Conservation (phyloP, 2,888 invertebrate species). For the Tetropium fuscum region DNA sequence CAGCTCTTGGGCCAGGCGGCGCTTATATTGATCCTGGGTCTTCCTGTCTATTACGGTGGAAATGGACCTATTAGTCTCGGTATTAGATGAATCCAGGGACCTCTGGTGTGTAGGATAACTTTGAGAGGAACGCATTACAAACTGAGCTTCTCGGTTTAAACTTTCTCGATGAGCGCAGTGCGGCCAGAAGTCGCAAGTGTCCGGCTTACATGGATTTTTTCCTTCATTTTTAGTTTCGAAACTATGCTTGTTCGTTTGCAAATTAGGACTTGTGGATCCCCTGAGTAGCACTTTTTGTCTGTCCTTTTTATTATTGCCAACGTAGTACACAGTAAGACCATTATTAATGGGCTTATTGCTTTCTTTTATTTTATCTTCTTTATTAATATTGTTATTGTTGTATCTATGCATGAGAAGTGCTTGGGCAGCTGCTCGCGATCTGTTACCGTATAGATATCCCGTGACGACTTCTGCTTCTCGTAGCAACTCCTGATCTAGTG, state of each 20-base stretch:
- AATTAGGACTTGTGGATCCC: conserved; percentile 67
- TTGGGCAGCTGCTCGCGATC: conserved; percentile 68
- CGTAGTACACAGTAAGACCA: conserved; percentile 61
- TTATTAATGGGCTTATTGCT: conserved; percentile 56
- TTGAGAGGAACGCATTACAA: conserved; percentile 67
- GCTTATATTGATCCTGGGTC: conserved; percentile 43
- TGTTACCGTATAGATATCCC: conserved; percentile 69
- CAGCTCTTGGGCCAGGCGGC: conserved; percentile 39
- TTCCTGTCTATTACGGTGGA: conserved; percentile 29
- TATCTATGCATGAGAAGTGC: conserved; percentile 60
- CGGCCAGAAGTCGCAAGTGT: conserved; percentile 75
- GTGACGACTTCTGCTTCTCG: conserved; percentile 71
- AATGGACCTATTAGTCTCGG: conserved; percentile 14
- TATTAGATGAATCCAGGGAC: conserved; percentile 58
- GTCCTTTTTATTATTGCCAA: conserved; percentile 59
- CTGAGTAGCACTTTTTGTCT: conserved; percentile 65
- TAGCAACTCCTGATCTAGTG: conserved; percentile 66
- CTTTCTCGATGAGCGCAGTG: conserved; percentile 68
- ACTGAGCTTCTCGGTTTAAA: conserved; percentile 52
- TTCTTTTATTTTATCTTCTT: conserved; percentile 50
- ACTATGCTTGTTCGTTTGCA: conserved; percentile 53
- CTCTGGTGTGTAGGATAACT: conserved; percentile 69
- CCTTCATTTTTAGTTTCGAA: conserved; percentile 31
- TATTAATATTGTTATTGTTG: conserved; percentile 56
- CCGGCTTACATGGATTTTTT: conserved; percentile 67